A percentile compares a stretch with the other conserved stretches of the same genome.
Conservation (phyloP, 2,888 invertebrate genomes). For the Dendrolimus houi region DNA sequence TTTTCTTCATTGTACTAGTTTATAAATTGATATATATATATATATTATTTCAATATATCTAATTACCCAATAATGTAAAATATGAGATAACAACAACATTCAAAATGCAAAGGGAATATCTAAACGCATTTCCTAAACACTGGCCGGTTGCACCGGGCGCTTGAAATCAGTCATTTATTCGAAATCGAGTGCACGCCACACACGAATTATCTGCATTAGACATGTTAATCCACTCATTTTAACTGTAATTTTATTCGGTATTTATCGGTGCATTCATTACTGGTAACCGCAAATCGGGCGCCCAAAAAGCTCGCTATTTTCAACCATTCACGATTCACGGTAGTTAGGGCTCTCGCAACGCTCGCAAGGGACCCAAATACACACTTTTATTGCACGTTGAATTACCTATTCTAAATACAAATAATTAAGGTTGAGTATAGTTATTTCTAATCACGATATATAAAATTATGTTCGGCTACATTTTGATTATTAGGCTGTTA, state of each 20-base stretch:
- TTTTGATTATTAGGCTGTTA: too few species aligned
- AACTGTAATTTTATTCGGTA: conserved; percentile 77
- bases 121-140: conserved; percentile 16
- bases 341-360: conserved; percentile 21
- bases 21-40: too few species aligned
- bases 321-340: conserved; percentile 34
- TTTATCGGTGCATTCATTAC: conserved; percentile 77
- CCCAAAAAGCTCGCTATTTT: conserved; percentile 73
- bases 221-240: conserved; percentile 77
- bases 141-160: conserved; percentile 11
- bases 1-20: too few species aligned
- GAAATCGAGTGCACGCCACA: conserved; percentile 55
- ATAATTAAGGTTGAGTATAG: neutral
- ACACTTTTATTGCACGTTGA: neutral
- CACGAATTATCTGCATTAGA: conserved; percentile 75
- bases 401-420: neutral
- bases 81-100: too few species aligned
- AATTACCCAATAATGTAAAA: too few species aligned
- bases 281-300: conserved; percentile 69
- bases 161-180: conserved; percentile 63
- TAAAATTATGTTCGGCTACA: too few species aligned
- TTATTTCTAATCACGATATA: too few species aligned
- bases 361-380: neutral
- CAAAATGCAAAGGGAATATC: conserved; percentile 4
- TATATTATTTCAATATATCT: too few species aligned